A percentile compares a stretch with the other conserved stretches of the same genome.
Conservation (phyloP, 1,140 invertebrate genomes). For the Gerris buenoi region DNA sequence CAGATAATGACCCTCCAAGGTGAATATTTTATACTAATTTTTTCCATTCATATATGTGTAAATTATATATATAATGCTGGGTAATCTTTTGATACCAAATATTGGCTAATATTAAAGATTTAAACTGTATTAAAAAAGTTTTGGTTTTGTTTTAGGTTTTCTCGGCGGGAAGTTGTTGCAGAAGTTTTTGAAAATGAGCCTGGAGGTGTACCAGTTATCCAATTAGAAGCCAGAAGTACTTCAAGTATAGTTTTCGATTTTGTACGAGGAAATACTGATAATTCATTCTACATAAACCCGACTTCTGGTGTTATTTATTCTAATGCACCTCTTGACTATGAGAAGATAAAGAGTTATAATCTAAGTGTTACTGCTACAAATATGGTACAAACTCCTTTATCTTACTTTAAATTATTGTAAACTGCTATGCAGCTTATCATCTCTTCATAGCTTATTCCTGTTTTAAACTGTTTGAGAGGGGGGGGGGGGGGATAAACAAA, state of each 20-base stretch:
- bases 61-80: background rate
- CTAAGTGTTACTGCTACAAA: slow-evolving; percentile 69
- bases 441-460: too few relatives aligned
- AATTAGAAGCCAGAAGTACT: slow-evolving; percentile 59
- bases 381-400: slow-evolving; percentile 25
- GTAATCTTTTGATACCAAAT: background rate
- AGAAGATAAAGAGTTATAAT: slow-evolving; percentile 60
- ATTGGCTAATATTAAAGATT: background rate
- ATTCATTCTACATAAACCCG: slow-evolving; percentile 66
- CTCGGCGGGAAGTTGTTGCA: slow-evolving; percentile 43
- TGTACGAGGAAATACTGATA: slow-evolving; percentile 52
- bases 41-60: background rate
- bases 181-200: slow-evolving; percentile 76
- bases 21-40: too few relatives aligned
- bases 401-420: too few relatives aligned
- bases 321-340: slow-evolving; percentile 60
- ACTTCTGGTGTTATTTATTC: slow-evolving; percentile 66
- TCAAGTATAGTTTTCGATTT: slow-evolving; percentile 72
- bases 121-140: background rate
- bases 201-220: slow-evolving; percentile 56
- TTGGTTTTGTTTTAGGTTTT: slow-evolving; percentile 32
- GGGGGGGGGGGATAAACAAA: too few relatives aligned
- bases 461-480: too few relatives aligned
- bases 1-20: slow-evolving; percentile 72
- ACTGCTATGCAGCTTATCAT: too few relatives aligned